A percentile compares a stretch with the other conserved stretches of the same genome.
Conservation (phyloP, 2,113 vertebrate species). For the Setophaga petechia region DNA sequence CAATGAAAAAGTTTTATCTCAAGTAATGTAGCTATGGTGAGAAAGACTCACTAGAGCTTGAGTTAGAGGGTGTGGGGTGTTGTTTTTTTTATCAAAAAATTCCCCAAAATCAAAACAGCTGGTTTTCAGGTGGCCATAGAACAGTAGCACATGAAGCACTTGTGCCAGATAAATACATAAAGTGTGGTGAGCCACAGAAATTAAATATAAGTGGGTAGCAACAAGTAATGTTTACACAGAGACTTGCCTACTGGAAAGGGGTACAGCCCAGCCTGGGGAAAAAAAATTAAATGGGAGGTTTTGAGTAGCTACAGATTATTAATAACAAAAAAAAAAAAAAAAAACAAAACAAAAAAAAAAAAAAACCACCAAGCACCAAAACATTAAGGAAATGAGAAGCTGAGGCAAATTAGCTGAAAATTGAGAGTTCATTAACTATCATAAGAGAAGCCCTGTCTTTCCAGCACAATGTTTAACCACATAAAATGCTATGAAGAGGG, state of each 20-base stretch:
- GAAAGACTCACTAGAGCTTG: not conserved
- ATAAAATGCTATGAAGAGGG: not conserved
- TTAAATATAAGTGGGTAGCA: not conserved
- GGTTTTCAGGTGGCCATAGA: not conserved
- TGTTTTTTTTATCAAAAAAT: not conserved
- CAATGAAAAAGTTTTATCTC: not conserved
- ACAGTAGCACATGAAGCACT: not conserved
- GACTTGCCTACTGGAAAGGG: not conserved
- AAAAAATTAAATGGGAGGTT: not conserved
- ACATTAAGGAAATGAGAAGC: not conserved
- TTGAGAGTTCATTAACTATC: not conserved
- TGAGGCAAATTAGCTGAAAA: not conserved
- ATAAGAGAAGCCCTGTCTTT: not conserved
- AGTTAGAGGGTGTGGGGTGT: fast-evolving
- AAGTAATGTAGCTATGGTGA: not conserved
- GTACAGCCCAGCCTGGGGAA: not conserved
- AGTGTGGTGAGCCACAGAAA: not conserved
- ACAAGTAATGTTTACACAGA: not conserved
- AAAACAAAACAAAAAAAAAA: not conserved
- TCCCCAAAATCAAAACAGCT: not conserved
- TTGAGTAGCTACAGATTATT: not conserved
- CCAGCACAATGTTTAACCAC: not conserved
- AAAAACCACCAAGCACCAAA: not conserved
- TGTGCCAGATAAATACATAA: not conserved
- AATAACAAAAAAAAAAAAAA: not conserved